Percentiles rank a stretch among this genome's conserved stretches.
Evolutionary conservation across 2,113 vertebrate species (phyloP).

Genomic region (Neopipo cinnamomea): DNA sequence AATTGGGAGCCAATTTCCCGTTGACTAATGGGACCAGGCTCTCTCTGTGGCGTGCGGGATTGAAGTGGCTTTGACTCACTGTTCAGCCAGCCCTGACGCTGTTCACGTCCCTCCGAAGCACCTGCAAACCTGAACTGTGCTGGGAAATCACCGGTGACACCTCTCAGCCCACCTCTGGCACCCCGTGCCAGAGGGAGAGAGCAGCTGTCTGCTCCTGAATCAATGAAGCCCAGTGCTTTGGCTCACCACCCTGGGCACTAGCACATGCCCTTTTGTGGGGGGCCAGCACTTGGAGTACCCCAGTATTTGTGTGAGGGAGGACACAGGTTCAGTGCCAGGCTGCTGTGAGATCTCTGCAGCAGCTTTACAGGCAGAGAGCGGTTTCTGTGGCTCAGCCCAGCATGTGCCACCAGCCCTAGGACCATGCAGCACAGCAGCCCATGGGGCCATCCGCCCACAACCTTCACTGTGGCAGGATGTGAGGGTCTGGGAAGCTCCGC

Average conservation of each 20-base stretch:
- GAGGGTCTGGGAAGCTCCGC: neutral
- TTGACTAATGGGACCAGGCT: slow-evolving; percentile 43
- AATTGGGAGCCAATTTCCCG: slow-evolving; percentile 46
- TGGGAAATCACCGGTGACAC: rapidly evolving
- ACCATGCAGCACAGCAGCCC: neutral
- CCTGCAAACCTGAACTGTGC: neutral
- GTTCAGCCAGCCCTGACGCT: neutral
- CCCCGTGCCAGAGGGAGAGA: rapidly evolving
- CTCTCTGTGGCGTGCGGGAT: neutral
- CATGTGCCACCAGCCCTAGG: rapidly evolving
- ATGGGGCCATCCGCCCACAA: rapidly evolving
- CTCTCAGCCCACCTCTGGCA: neutral
- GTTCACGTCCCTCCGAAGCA: neutral
- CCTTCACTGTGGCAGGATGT: neutral
- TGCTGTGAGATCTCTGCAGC: rapidly evolving
- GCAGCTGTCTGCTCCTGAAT: neutral
- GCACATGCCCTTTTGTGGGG: rapidly evolving
- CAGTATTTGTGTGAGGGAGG: neutral
- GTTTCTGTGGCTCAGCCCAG: neutral
- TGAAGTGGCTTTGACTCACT: slow-evolving; percentile 54
- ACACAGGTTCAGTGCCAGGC: neutral
- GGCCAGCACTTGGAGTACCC: rapidly evolving
- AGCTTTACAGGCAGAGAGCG: neutral
- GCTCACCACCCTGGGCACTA: neutral
- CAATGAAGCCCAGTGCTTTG: neutral